Percentiles rank a stretch among this genome's conserved stretches.
phyloP scores from a whole-genome alignment of 2,888 invertebrate genomes.

The Campoplex nolae region DNA sequence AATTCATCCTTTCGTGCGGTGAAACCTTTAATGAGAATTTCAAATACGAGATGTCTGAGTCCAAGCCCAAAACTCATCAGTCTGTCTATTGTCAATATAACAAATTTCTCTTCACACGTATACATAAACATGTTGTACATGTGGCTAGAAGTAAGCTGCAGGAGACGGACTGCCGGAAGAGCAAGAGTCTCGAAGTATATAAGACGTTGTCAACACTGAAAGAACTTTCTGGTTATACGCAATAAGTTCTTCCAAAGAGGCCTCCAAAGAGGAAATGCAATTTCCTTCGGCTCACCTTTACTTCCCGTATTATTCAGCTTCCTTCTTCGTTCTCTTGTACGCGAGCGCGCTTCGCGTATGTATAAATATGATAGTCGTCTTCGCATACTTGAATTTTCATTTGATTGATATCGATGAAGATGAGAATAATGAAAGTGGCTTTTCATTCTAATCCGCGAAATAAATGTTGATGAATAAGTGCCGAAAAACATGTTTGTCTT shows the following conservation, averaged over 20 bases:
- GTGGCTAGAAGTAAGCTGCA: constrained; percentile 27
- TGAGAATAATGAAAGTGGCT: not conserved
- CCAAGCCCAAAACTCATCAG: constrained; percentile 30
- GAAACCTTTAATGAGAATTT: constrained; percentile 57
- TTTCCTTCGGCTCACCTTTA: constrained; percentile 58
- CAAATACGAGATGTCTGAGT: constrained; percentile 48
- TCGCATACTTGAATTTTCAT: not conserved
- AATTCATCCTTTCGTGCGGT: constrained; percentile 52
- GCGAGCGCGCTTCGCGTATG: constrained; percentile 1
- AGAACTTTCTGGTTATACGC: constrained; percentile 19
- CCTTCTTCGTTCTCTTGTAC: constrained; percentile 39
- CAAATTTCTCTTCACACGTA: not conserved
- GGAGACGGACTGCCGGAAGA: constrained; percentile 23
- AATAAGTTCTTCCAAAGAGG: constrained; percentile 37
- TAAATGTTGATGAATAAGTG: not conserved
- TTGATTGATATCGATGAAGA: not conserved
- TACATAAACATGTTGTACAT: not conserved
- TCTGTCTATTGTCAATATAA: constrained; percentile 55
- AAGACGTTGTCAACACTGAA: constrained; percentile 48
- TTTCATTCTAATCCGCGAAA: not conserved
- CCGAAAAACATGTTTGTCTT: not conserved
- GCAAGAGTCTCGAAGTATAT: constrained; percentile 49
- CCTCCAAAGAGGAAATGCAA: constrained; percentile 64
- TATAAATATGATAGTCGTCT: not conserved
- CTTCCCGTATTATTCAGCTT: constrained; percentile 62